Conservation (phyloP, 2,113 vertebrate genomes). For the Vombatus ursinus region DNA sequence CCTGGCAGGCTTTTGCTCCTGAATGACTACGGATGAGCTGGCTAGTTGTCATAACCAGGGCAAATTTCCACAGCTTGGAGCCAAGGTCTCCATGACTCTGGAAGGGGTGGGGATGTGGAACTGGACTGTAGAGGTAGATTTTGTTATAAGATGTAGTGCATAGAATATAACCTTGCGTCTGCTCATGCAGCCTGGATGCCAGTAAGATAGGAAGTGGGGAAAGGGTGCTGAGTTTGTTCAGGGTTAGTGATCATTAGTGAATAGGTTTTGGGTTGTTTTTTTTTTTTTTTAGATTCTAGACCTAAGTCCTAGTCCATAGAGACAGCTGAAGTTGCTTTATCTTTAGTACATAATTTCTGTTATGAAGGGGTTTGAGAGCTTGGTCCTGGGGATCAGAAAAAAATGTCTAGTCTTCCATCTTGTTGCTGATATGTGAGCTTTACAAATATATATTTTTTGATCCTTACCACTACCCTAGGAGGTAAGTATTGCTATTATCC, state of each 20-base stretch:
- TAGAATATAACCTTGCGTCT: not conserved
- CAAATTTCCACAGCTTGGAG: not conserved
- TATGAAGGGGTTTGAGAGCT: not conserved
- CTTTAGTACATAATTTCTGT: not conserved
- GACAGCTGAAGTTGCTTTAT: not conserved
- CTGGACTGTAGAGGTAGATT: not conserved
- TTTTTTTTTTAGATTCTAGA: not conserved
- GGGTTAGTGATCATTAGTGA: not conserved
- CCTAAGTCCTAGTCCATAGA: not conserved
- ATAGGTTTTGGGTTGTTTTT: not conserved
- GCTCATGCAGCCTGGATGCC: not conserved
- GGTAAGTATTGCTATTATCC: not conserved
- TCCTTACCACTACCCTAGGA: not conserved
- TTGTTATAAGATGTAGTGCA: no score
- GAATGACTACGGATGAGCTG: not conserved
- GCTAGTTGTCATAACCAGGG: not conserved
- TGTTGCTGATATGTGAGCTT: not conserved
- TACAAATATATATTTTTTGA: not conserved
- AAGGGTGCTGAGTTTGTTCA: not conserved
- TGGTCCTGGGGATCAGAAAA: not conserved
- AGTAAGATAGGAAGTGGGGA: not conserved
- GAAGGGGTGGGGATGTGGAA: not conserved
- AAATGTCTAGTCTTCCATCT: not conserved
- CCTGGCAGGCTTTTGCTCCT: not conserved
- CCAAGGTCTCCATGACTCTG: not conserved